phyloP scores from a whole-genome alignment of 2,797 vertebrate genomes.

The Myotis planiceps region DNA sequence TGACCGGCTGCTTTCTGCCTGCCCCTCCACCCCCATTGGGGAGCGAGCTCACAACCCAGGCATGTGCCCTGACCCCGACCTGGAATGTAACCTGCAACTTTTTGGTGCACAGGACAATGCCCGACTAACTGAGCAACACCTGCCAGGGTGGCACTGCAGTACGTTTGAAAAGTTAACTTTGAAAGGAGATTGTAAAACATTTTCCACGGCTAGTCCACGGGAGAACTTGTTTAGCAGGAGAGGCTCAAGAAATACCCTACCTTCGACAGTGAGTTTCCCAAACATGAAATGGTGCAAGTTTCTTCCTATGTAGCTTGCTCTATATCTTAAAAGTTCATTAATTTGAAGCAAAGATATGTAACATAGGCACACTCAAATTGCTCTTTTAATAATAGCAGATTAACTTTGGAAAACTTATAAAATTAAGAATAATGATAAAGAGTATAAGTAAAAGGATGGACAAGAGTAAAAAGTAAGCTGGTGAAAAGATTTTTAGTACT shows the following conservation, averaged over 20 bases:
- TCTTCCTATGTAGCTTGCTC: not conserved
- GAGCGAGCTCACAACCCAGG: too few species aligned
- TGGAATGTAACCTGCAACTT: too few species aligned
- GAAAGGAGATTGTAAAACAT: not conserved
- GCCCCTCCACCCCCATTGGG: too few species aligned
- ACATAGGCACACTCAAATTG: not conserved
- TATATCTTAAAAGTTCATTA: not conserved
- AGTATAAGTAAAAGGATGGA: not conserved
- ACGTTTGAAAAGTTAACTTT: not conserved
- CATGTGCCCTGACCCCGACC: too few species aligned
- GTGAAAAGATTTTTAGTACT: not conserved
- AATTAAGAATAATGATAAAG: not conserved
- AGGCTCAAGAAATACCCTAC: not conserved
- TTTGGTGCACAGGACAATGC: too few species aligned
- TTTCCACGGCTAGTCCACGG: not conserved
- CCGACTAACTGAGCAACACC: too few species aligned
- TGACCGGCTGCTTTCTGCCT: too few species aligned
- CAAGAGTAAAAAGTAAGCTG: not conserved
- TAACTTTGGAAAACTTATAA: not conserved
- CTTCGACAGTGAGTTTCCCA: not conserved
- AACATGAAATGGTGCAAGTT: not conserved
- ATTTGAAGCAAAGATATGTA: not conserved
- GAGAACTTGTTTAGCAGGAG: not conserved
- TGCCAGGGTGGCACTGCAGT: not conserved
- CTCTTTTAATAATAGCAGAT: not conserved